Evolutionary conservation across 53 echinoderm and acorn worm genomes (phyloP).

Genomic region (Antedon mediterranea): DNA sequence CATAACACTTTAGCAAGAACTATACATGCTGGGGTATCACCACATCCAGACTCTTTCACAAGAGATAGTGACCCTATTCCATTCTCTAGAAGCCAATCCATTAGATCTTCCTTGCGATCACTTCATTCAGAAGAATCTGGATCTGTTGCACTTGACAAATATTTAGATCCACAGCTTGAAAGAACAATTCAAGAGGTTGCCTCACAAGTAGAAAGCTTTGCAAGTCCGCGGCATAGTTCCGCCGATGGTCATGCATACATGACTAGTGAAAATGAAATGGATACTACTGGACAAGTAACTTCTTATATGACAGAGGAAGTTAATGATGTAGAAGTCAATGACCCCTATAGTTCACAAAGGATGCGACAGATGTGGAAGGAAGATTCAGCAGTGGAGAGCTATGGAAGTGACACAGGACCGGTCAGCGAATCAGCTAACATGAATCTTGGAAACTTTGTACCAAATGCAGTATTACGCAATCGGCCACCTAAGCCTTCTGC

Average conservation of each 20-base stretch:
- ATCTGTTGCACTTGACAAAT: background rate
- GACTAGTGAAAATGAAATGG: background rate
- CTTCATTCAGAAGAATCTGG: background rate
- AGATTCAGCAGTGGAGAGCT: background rate
- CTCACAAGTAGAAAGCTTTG: constrained; percentile 31
- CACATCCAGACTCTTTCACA: background rate
- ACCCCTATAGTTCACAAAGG: background rate
- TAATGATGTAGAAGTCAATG: background rate
- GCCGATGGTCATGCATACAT: background rate
- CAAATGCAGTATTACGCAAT: constrained; percentile 34
- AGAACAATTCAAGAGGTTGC: constrained; percentile 19
- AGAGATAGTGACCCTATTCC: background rate
- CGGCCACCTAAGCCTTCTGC: constrained; percentile 12
- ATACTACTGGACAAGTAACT: background rate
- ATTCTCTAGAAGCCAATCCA: background rate
- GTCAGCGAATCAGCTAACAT: constrained; percentile 35
- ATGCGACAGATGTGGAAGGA: background rate
- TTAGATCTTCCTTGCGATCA: background rate
- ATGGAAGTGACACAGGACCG: constrained; percentile 23
- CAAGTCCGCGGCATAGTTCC: background rate
- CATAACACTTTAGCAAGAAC: background rate
- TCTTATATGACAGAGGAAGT: background rate
- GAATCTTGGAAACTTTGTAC: constrained; percentile 51
- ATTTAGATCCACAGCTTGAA: background rate
- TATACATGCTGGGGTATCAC: background rate